These are phyloP conservation scores for Argentina silus DNA, from an alignment of 2,797 vertebrate genomes.

Conservation along the genomic window DNA sequence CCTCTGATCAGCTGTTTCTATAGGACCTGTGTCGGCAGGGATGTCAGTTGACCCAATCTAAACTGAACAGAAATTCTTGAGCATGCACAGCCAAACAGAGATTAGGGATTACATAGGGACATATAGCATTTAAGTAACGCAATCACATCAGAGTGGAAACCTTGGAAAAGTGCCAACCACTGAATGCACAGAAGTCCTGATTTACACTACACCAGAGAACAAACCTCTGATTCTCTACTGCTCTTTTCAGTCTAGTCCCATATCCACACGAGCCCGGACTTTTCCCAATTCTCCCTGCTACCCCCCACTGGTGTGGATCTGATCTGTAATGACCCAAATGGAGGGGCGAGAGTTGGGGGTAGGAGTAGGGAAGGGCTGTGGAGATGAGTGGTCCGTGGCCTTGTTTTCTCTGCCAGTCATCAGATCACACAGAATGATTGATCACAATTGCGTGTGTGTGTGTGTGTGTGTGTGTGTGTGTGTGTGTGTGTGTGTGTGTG, in stretches of 20 bases:
- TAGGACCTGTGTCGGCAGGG: not conserved
- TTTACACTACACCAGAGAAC: not conserved
- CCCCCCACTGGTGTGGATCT: slow-evolving; percentile 15
- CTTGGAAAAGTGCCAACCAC: not conserved
- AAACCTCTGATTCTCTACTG: not conserved
- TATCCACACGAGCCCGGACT: not conserved
- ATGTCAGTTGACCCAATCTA: slow-evolving; percentile 4
- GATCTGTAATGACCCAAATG: slow-evolving; percentile 25
- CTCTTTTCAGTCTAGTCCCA: slow-evolving; percentile 20
- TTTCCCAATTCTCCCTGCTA: slow-evolving; percentile 6
- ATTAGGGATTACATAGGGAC: slow-evolving; percentile 43
- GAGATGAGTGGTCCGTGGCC: not conserved
- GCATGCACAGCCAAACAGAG: slow-evolving; percentile 17
- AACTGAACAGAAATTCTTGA: not conserved
- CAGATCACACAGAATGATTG: not conserved
- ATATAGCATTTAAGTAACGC: slow-evolving; percentile 34
- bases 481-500: not conserved
- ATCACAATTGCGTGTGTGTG: not conserved
- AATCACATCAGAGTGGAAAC: slow-evolving; percentile 10
- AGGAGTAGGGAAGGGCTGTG: not conserved
- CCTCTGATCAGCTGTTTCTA: not conserved
- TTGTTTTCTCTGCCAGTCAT: not conserved
- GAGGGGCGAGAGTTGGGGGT: not conserved
- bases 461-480: not conserved
- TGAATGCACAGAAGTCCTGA: not conserved